Evolutionary conservation across 2,888 invertebrate species (phyloP).

Genomic region (Trissolcus brochymenae): DNA sequence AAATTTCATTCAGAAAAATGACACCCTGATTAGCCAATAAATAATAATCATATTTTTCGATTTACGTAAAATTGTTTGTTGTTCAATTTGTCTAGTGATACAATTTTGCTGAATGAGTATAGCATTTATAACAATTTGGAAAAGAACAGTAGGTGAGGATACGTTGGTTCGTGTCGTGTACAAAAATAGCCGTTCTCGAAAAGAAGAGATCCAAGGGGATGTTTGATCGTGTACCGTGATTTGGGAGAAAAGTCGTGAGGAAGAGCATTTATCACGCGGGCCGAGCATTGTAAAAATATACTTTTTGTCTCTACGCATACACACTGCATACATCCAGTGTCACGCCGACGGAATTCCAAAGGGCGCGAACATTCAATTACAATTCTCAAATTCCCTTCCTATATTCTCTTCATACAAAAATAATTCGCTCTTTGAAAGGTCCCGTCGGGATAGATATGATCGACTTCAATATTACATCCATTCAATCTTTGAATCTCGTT

Average conservation of each 20-base stretch:
- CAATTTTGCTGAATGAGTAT: no score
- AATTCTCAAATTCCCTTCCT: not conserved
- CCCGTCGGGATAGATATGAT: no score
- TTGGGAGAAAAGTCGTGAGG: slow-evolving; percentile 66
- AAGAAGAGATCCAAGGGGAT: slow-evolving; percentile 17
- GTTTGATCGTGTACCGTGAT: slow-evolving; percentile 28
- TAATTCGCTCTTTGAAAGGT: slow-evolving; percentile 1
- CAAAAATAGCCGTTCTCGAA: slow-evolving; percentile 44
- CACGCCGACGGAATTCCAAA: slow-evolving; percentile 11
- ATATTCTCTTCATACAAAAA: slow-evolving; percentile 18
- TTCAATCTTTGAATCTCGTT: slow-evolving; percentile 1
- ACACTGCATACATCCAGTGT: slow-evolving; percentile 49
- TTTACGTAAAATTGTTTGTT: no score
- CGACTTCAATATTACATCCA: not conserved
- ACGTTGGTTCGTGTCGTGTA: slow-evolving; percentile 19
- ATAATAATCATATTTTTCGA: no score
- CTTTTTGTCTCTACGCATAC: slow-evolving; percentile 67
- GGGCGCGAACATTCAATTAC: slow-evolving; percentile 2
- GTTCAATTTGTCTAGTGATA: not conserved
- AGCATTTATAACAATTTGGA: not conserved
- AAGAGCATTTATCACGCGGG: slow-evolving; percentile 76
- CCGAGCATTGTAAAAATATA: slow-evolving; percentile 76
- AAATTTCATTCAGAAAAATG: not conserved
- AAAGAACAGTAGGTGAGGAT: slow-evolving; percentile 8
- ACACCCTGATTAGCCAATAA: not conserved